These are phyloP conservation scores for Drosophila ficusphila DNA, from an alignment of 1,140 invertebrate genomes.

Conservation along the genomic window DNA sequence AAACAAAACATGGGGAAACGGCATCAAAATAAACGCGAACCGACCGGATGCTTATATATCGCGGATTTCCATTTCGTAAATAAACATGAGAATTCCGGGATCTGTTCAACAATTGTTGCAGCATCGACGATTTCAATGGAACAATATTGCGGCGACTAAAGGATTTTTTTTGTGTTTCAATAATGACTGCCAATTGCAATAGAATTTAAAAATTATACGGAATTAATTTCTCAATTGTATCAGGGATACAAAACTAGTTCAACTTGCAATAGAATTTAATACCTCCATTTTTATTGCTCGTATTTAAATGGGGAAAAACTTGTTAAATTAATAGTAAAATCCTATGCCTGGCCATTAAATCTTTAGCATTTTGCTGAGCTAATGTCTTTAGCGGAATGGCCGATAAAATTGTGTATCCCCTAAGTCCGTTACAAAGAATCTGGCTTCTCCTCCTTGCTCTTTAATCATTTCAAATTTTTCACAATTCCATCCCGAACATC, in stretches of 20 bases:
- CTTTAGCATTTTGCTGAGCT: not conserved
- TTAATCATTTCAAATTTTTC: conserved; percentile 22
- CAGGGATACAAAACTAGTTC: too few species aligned
- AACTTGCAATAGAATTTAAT: too few species aligned
- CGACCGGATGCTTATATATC: conserved; percentile 36
- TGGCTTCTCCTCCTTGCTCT: not conserved
- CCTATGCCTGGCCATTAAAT: not conserved
- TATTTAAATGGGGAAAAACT: too few species aligned
- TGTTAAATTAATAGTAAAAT: too few species aligned
- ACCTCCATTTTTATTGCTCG: too few species aligned
- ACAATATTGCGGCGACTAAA: not conserved
- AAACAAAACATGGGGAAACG: conserved; percentile 34
- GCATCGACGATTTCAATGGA: not conserved
- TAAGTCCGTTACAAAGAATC: not conserved
- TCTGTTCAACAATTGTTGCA: not conserved
- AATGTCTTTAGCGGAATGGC: not conserved
- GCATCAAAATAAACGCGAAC: not conserved
- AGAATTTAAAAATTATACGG: too few species aligned
- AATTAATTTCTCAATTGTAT: too few species aligned
- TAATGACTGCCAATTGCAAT: not conserved
- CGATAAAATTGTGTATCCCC: conserved; percentile 5
- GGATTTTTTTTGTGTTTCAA: not conserved
- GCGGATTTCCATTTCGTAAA: conserved; percentile 32
- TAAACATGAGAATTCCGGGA: conserved; percentile 2
- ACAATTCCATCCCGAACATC: too few species aligned